A percentile compares a stretch with the other conserved stretches of the same genome.
Conservation (phyloP, 2,888 invertebrate species). For the Clanis bilineata region DNA sequence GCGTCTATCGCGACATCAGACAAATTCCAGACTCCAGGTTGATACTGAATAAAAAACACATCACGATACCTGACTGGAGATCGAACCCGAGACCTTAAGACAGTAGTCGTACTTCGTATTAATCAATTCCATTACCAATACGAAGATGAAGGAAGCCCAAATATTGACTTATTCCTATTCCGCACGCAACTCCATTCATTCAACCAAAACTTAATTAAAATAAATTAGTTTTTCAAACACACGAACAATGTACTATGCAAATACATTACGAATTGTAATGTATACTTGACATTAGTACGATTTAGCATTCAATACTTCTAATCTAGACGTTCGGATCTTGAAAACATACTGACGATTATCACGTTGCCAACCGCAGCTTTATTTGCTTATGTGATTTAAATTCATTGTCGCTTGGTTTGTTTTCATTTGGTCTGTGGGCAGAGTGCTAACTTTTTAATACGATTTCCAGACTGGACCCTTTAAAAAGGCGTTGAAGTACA, state of each 20-base stretch:
- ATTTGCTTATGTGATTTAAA: neutral
- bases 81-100: too few species aligned
- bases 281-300: constrained; percentile 28
- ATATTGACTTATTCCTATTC: neutral
- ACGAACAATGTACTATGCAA: constrained; percentile 2
- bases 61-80: too few species aligned
- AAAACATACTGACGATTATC: constrained; percentile 22
- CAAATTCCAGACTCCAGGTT: too few species aligned
- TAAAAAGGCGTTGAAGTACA: too few species aligned
- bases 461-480: too few species aligned
- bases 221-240: neutral
- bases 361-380: neutral
- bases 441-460: too few species aligned
- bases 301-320: constrained; percentile 30
- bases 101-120: too few species aligned
- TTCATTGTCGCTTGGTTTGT: too few species aligned
- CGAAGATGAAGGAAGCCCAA: neutral
- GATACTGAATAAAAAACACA: too few species aligned
- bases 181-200: neutral
- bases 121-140: too few species aligned
- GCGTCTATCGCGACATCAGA: too few species aligned
- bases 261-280: constrained; percentile 18
- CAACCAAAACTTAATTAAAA: neutral
- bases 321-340: constrained; percentile 37
- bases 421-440: too few species aligned